Conservation (phyloP, 2,888 invertebrate genomes). For the Drosophila austrosaltans region DNA sequence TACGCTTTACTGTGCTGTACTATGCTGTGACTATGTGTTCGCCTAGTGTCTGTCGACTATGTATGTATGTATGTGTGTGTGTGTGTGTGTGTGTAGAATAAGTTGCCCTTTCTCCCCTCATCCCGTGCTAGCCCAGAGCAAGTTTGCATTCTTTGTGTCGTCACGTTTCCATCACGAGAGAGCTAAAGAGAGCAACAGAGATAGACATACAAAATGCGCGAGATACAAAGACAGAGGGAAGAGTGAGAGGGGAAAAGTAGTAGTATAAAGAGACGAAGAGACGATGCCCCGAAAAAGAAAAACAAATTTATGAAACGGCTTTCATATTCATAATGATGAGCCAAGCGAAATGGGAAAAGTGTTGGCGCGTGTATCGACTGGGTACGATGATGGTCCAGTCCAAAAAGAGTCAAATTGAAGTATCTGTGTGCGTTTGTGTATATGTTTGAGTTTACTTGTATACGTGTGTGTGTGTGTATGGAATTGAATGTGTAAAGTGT, state of each 20-base stretch:
- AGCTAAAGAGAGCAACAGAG: constrained; percentile 37
- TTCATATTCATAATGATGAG: constrained; percentile 78
- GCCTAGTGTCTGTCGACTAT: too few relatives aligned
- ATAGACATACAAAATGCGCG: constrained; percentile 9
- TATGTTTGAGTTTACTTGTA: not conserved
- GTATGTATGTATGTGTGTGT: not conserved
- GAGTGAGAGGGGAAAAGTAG: constrained; percentile 18
- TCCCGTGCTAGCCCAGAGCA: constrained; percentile 27
- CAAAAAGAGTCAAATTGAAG: constrained; percentile 1
- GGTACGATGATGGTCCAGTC: constrained; percentile 5
- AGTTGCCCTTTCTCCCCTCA: constrained; percentile 50
- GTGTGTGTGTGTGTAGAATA: constrained; percentile 40
- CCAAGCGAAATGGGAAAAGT: constrained; percentile 58
- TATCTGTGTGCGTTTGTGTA: not conserved
- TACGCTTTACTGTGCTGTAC: constrained; percentile 16
- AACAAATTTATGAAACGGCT: constrained; percentile 76
- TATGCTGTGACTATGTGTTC: constrained; percentile 6
- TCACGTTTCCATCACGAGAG: constrained; percentile 66
- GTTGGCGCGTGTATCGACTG: constrained; percentile 64
- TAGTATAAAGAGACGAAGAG: constrained; percentile 11
- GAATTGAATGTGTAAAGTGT: constrained; percentile 37
- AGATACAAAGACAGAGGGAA: constrained; percentile 22
- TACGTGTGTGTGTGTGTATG: constrained; percentile 24
- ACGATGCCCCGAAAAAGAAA: constrained; percentile 39
- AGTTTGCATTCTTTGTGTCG: constrained; percentile 79